Evolutionary conservation across 1,140 invertebrate species (phyloP).

Genomic region (Dermatophagoides farinae): DNA sequence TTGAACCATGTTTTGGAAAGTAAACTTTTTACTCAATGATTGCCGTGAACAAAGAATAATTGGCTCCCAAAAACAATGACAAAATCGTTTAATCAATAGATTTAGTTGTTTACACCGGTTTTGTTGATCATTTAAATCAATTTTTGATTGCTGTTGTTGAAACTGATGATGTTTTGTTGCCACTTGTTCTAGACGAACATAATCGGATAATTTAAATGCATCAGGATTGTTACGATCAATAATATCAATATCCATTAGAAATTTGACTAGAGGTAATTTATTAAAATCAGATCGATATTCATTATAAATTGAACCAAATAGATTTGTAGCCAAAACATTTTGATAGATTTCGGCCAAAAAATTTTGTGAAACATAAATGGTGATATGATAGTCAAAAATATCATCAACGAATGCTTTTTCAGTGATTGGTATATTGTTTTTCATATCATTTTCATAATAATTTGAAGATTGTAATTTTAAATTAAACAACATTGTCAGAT

Average conservation of each 20-base stretch:
- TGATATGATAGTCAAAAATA: constrained; percentile 65
- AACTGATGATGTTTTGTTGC: background rate
- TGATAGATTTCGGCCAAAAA: constrained; percentile 81
- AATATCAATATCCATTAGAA: constrained; percentile 51
- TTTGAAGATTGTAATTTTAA: constrained; percentile 50
- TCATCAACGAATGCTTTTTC: constrained; percentile 72
- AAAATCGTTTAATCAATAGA: constrained; percentile 30
- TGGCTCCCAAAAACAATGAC: constrained; percentile 74
- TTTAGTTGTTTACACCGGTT: background rate
- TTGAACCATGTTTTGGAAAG: background rate
- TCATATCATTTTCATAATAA: constrained; percentile 39
- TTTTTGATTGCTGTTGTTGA: background rate
- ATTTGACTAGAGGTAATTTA: background rate
- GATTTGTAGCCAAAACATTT: constrained; percentile 49
- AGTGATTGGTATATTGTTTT: constrained; percentile 1
- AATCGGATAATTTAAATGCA: constrained; percentile 57
- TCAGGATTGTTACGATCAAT: constrained; percentile 41
- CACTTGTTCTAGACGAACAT: constrained; percentile 25
- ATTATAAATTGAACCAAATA: constrained; percentile 45
- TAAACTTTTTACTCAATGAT: constrained; percentile 30
- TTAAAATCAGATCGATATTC: background rate
- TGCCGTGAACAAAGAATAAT: constrained; percentile 63
- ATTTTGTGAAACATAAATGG: constrained; percentile 69
- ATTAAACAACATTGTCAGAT: constrained; percentile 57
- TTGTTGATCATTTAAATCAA: background rate